phyloP scores from a whole-genome alignment of 2,797 vertebrate genomes.

The Botia kubotai region DNA sequence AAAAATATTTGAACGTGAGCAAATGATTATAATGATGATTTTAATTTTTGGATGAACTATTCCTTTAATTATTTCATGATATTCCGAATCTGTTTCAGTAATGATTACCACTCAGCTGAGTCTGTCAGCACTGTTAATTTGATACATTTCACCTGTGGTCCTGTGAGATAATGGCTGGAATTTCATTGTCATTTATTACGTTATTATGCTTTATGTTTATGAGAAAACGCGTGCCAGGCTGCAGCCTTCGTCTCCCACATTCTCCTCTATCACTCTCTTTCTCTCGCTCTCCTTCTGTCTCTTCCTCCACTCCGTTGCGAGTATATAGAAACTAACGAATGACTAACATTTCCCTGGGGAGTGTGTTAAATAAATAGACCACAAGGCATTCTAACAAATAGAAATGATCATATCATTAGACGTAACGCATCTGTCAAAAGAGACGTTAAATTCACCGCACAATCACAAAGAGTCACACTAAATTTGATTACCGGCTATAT shows the following conservation, averaged over 20 bases:
- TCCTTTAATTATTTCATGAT: not conserved
- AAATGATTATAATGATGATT: not conserved
- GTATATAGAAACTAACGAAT: slow-evolving; percentile 46
- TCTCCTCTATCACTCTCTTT: slow-evolving; percentile 14
- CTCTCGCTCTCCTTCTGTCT: slow-evolving; percentile 4
- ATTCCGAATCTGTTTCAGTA: slow-evolving; percentile 22
- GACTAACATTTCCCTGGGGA: slow-evolving; percentile 55
- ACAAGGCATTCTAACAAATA: slow-evolving; percentile 61
- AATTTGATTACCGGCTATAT: slow-evolving; percentile 57
- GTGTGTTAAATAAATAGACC: slow-evolving; percentile 64
- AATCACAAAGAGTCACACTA: slow-evolving; percentile 51
- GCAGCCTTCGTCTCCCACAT: slow-evolving; percentile 1
- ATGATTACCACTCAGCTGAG: slow-evolving; percentile 12
- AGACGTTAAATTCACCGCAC: slow-evolving; percentile 59
- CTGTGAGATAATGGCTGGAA: slow-evolving; percentile 30
- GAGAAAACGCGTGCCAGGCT: slow-evolving; percentile 37
- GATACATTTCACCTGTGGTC: slow-evolving; percentile 32
- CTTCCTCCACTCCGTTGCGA: not conserved
- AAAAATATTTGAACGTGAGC: not conserved
- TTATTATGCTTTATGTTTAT: slow-evolving; percentile 49
- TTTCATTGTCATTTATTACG: slow-evolving; percentile 43
- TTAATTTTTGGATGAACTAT: not conserved
- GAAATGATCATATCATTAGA: slow-evolving; percentile 68
- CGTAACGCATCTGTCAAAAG: slow-evolving; percentile 65
- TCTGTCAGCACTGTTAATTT: slow-evolving; percentile 27